Evolutionary conservation across 2,888 invertebrate species (phyloP), one percentile per base, ranked within the genome.

Genomic region (Coremacera marginata): DNA sequence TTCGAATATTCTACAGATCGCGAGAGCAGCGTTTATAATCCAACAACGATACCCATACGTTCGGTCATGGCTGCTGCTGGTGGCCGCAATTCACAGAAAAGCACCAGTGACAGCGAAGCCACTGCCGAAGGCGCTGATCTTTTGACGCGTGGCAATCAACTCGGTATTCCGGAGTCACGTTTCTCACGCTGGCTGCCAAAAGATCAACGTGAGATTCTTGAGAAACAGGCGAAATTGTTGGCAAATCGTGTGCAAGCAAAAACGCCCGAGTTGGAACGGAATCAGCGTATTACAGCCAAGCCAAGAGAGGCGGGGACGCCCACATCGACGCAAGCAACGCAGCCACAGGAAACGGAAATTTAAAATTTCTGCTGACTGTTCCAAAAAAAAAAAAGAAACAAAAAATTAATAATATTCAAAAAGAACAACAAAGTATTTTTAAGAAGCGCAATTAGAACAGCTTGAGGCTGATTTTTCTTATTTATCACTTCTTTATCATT

Each of bases 181-280:
- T 88, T 87, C 80, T 83, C 89, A 8, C 88, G 87, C 25, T 89
- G 89, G 89, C 84, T 88, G 80, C 89, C 89, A 72, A 88, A 88
- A 81, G 88, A 89, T 83, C 89, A 89, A 78, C 85, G 88, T 67
- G 89, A 88, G 78, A 83, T 89, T 76, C 84, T 89, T 65, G 87
- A 89, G 80, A 88, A 88, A 78, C 89, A 89, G 80, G 89, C 89
- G 3, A 85, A 86, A 72, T 79, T 88, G 74, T 82, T 88, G 70
- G 86, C 88, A 4, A 88, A 87, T 78, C 85, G 85, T 60, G 81
- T 81, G 70, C 82, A 82, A 63, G 74, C 81, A 19, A 78, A 79
- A 73, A 81, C 81, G 67, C n/a, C 62, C 0, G 63, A 76, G 55
- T 11, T 49, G 16, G 16, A 72, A 7, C 68, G 68, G 1, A 14